Conservation (phyloP, 92 coral and sea anemone species). For the Phenganax subtilis region DNA sequence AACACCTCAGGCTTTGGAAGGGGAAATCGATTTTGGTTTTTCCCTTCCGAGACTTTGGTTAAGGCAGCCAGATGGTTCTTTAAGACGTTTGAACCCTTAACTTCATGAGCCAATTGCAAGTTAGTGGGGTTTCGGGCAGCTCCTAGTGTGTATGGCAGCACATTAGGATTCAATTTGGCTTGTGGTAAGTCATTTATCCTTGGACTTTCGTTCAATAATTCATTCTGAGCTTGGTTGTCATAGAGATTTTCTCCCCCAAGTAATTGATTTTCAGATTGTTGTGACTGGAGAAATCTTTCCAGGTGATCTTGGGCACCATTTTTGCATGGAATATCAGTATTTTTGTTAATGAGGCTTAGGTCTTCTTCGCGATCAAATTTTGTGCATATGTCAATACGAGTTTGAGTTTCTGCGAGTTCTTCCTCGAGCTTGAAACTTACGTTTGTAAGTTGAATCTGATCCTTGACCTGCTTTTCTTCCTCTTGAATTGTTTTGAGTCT, state of each 20-base stretch:
- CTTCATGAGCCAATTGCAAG: background rate
- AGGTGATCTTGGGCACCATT: background rate
- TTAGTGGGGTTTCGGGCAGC: background rate
- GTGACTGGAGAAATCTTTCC: background rate
- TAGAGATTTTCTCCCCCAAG: background rate
- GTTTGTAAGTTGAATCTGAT: slow-evolving; percentile 23
- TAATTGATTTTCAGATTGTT: background rate
- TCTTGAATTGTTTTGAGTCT: slow-evolving; percentile 28
- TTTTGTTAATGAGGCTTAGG: background rate
- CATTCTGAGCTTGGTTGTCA: background rate
- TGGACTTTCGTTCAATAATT: background rate
- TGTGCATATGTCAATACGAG: slow-evolving; percentile 20
- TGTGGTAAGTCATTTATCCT: background rate
- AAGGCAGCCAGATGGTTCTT: background rate
- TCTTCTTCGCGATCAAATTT: background rate
- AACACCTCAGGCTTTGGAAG: slow-evolving; percentile 54
- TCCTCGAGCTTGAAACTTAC: slow-evolving; percentile 27
- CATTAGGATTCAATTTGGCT: background rate
- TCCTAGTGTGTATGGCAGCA: background rate
- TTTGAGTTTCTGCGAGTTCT: slow-evolving; percentile 41
- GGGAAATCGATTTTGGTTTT: slow-evolving; percentile 40
- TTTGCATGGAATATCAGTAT: background rate
- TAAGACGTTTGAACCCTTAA: background rate
- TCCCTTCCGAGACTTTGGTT: slow-evolving; percentile 29
- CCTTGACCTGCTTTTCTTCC: slow-evolving; percentile 42